Evolutionary conservation across 2,888 invertebrate genomes (phyloP).

Genomic region (Ormyrus nitidulus): DNA sequence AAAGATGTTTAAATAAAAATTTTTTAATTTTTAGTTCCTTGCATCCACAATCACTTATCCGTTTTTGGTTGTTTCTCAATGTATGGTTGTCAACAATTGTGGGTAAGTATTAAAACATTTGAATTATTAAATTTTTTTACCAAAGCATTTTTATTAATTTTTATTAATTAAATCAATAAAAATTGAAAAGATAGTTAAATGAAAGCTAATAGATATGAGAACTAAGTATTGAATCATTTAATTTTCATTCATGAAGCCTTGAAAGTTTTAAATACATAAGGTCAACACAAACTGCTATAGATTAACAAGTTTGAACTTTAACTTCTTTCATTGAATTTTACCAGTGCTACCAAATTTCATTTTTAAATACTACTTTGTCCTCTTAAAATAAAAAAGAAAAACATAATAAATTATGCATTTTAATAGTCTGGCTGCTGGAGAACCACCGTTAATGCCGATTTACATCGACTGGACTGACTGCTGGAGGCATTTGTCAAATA

Average conservation of each 20-base stretch:
- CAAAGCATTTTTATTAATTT: neutral
- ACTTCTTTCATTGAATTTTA: conserved; percentile 1
- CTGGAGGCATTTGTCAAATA: conserved; percentile 85
- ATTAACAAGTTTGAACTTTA: neutral
- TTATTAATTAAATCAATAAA: neutral
- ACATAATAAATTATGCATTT: neutral
- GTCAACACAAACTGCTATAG: neutral
- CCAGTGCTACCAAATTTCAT: neutral
- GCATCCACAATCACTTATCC: conserved; percentile 94
- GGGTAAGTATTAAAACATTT: conserved; percentile 75
- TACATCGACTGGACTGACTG: conserved; percentile 90
- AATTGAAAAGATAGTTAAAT: no score
- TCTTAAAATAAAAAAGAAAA: neutral
- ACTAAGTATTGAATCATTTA: no score
- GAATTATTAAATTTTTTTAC: neutral
- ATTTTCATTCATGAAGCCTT: neutral
- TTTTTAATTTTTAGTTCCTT: conserved; percentile 79
- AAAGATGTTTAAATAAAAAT: neutral
- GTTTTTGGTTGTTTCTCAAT: conserved; percentile 91
- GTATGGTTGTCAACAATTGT: conserved; percentile 91
- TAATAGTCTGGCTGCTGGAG: conserved; percentile 80
- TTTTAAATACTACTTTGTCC: neutral
- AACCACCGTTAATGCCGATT: conserved; percentile 89
- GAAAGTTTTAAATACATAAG: conserved; percentile 18
- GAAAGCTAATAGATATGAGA: no score